phyloP scores from a whole-genome alignment of 92 coral and sea anemone genomes.

The Scolanthus callimorphus region DNA sequence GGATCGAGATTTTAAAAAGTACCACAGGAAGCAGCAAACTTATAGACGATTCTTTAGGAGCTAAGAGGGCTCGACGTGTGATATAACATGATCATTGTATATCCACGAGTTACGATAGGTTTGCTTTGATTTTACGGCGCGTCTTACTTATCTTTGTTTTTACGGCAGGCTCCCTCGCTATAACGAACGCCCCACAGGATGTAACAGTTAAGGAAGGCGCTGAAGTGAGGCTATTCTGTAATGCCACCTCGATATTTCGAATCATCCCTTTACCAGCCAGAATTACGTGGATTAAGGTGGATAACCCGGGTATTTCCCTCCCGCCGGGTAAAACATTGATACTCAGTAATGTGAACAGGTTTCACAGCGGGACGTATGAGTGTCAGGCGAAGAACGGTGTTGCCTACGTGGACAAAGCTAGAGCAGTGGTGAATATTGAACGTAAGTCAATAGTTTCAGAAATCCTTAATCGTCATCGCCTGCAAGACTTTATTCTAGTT shows the following conservation, averaged over 20 bases:
- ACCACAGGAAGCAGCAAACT: too few relatives aligned
- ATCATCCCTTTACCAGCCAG: neutral
- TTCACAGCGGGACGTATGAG: slow-evolving; percentile 49
- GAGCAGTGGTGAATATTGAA: slow-evolving; percentile 38
- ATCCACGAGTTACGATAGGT: too few relatives aligned
- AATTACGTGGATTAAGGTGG: slow-evolving; percentile 41
- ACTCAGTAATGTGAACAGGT: slow-evolving; percentile 10
- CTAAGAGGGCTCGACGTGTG: too few relatives aligned
- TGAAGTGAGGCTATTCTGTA: slow-evolving; percentile 45
- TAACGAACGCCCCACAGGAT: slow-evolving; percentile 40
- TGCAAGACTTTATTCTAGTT: too few relatives aligned
- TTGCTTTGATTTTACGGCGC: too few relatives aligned
- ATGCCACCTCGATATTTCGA: slow-evolving; percentile 37
- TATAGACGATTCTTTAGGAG: too few relatives aligned
- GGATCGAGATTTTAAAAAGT: too few relatives aligned
- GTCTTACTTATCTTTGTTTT: too few relatives aligned
- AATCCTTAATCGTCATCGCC: too few relatives aligned
- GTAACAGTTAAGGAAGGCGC: slow-evolving; percentile 42
- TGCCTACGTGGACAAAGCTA: slow-evolving; percentile 54
- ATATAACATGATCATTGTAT: too few relatives aligned
- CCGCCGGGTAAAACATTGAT: slow-evolving; percentile 30
- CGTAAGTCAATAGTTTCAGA: too few relatives aligned
- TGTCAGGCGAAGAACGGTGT: slow-evolving; percentile 63
- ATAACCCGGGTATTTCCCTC: slow-evolving; percentile 3
- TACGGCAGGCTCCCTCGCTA: slow-evolving; percentile 77